phyloP scores from a whole-genome alignment of 2,888 invertebrate genomes.

The Amiota communis region DNA sequence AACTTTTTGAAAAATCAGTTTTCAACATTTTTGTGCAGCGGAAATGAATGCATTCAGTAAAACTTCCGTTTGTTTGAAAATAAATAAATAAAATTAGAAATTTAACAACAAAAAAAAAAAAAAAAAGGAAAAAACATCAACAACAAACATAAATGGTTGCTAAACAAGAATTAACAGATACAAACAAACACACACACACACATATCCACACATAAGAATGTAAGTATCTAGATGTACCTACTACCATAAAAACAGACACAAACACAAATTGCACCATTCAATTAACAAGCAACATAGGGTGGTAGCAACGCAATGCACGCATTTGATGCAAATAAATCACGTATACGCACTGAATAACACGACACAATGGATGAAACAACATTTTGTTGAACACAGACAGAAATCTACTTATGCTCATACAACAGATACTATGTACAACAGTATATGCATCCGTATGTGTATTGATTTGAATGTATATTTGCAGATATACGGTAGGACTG shows the following conservation, averaged over 20 bases:
- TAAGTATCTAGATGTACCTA: too few relatives aligned
- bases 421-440: neutral
- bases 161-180: too few relatives aligned
- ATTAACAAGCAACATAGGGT: conserved; percentile 5
- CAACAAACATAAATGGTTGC: too few relatives aligned
- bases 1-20: too few relatives aligned
- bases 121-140: too few relatives aligned
- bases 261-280: conserved; percentile 13
- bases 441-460: too few relatives aligned
- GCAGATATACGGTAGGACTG: neutral
- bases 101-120: neutral
- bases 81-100: neutral
- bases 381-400: too few relatives aligned
- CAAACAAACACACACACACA: too few relatives aligned
- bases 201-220: too few relatives aligned
- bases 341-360: conserved; percentile 46
- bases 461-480: too few relatives aligned
- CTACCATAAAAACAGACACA: neutral
- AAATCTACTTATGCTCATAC: too few relatives aligned
- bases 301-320: neutral
- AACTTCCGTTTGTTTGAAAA: conserved; percentile 8
- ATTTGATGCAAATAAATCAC: conserved; percentile 46
- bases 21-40: neutral
- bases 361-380: neutral
- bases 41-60: neutral